A percentile compares a stretch with the other conserved stretches of the same genome.
phyloP scores from a whole-genome alignment of 2,113 vertebrate genomes.

The Anthoscopus minutus region DNA sequence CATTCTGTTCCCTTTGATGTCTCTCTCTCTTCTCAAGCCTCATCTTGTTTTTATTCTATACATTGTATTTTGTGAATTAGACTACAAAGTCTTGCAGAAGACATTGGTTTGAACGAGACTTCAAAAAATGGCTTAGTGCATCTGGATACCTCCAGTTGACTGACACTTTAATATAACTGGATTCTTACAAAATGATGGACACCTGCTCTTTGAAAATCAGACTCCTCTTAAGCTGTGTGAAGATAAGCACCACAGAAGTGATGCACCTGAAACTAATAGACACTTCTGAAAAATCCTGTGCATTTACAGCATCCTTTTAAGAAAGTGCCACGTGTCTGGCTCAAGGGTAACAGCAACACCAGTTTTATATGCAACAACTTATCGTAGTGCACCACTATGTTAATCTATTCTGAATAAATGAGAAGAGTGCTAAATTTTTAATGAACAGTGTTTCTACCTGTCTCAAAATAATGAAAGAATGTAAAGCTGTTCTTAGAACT shows the following conservation, averaged over 20 bases:
- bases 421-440: constrained; percentile 34
- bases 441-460: constrained; percentile 26
- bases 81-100: constrained; percentile 51
- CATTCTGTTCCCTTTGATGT: constrained; percentile 53
- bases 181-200: constrained; percentile 52
- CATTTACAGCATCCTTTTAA: constrained; percentile 7
- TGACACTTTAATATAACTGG: constrained; percentile 44
- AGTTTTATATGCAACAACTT: not conserved
- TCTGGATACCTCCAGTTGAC: constrained; percentile 39
- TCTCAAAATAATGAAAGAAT: constrained; percentile 40
- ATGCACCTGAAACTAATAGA: constrained; percentile 32
- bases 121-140: constrained; percentile 46
- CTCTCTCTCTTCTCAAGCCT: constrained; percentile 26
- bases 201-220: constrained; percentile 51
- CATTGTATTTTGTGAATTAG: constrained; percentile 46
- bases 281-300: constrained; percentile 30
- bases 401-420: constrained; percentile 40
- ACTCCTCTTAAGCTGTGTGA: constrained; percentile 1
- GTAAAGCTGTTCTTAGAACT: constrained; percentile 30
- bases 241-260: constrained; percentile 34
- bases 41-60: constrained; percentile 63
- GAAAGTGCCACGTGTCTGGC: not conserved
- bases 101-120: constrained; percentile 23
- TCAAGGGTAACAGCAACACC: not conserved
- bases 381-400: not conserved